Conservation (phyloP, 1,140 invertebrate genomes). For the Cydia strobilella region DNA sequence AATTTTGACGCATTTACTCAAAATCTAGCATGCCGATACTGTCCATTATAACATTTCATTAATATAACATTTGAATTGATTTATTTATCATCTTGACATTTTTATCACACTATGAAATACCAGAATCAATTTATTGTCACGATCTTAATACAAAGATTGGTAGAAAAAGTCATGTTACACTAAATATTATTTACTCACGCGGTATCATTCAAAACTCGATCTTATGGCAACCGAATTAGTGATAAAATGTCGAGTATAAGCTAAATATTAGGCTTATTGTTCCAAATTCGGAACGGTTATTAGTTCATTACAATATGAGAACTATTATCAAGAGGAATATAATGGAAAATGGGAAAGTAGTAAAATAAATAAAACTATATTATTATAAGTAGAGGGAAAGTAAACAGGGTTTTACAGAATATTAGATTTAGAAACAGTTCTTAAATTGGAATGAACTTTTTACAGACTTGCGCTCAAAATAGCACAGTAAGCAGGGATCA, state of each 20-base stretch:
- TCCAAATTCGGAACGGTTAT: constrained; percentile 12
- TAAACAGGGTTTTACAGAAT: not conserved
- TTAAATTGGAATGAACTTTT: not conserved
- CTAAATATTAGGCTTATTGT: constrained; percentile 2
- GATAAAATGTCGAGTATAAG: constrained; percentile 34
- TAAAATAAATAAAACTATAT: no score
- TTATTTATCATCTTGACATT: not conserved
- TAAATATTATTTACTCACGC: not conserved
- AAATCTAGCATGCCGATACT: not conserved
- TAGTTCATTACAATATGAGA: constrained; percentile 18
- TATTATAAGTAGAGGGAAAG: not conserved
- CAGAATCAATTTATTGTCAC: not conserved
- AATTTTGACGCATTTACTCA: no score
- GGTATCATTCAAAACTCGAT: constrained; percentile 37
- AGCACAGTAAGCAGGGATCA: not conserved
- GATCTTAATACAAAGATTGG: not conserved
- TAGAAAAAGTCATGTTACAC: not conserved
- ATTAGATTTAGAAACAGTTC: not conserved
- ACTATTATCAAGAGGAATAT: not conserved
- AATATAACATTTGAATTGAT: not conserved
- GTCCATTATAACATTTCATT: not conserved
- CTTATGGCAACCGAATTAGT: constrained; percentile 47
- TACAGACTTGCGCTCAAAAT: not conserved
- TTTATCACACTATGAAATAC: not conserved
- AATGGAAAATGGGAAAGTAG: no score